A percentile compares a stretch with the other conserved stretches of the same genome.
Evolutionary conservation across 37 sponge, comb jelly and placozoan genomes (phyloP).

Genomic region (Agelas oroides): DNA sequence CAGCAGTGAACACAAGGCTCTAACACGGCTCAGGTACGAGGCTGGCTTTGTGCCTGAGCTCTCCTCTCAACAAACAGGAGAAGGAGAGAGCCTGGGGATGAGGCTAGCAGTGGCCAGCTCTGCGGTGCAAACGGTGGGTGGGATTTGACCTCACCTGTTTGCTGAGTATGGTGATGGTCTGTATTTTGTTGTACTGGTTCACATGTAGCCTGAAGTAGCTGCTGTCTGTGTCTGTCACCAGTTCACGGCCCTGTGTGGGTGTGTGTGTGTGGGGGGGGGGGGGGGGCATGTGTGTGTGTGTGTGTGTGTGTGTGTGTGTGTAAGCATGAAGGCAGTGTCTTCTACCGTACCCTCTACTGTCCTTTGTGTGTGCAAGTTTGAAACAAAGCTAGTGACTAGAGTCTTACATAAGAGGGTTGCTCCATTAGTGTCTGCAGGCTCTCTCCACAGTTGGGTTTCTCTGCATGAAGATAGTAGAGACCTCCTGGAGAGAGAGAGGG

Average conservation of each 20-base stretch:
- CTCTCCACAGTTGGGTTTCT: slow-evolving; percentile 54
- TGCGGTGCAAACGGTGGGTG: too few species aligned
- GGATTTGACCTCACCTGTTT: slow-evolving; percentile 22
- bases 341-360: too few species aligned
- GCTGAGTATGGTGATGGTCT: slow-evolving; percentile 80
- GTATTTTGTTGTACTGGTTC: slow-evolving; percentile 72
- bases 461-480: slow-evolving; percentile 62
- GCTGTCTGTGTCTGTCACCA: slow-evolving; percentile 65
- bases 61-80: too few species aligned
- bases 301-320: too few species aligned
- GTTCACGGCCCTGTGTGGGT: slow-evolving; percentile 38
- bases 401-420: not conserved
- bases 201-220: slow-evolving; percentile 82
- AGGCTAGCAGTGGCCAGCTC: too few species aligned
- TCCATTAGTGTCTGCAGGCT: not conserved
- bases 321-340: too few species aligned
- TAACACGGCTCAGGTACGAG: not conserved
- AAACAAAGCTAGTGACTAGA: too few species aligned
- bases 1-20: too few species aligned
- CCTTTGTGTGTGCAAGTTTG: too few species aligned
- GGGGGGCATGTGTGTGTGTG: too few species aligned
- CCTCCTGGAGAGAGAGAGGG: slow-evolving; percentile 43
- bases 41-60: too few species aligned
- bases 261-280: not conserved
- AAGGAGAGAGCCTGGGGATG: too few species aligned